Conservation (phyloP, 1,140 invertebrate genomes). For the Formica exsecta region DNA sequence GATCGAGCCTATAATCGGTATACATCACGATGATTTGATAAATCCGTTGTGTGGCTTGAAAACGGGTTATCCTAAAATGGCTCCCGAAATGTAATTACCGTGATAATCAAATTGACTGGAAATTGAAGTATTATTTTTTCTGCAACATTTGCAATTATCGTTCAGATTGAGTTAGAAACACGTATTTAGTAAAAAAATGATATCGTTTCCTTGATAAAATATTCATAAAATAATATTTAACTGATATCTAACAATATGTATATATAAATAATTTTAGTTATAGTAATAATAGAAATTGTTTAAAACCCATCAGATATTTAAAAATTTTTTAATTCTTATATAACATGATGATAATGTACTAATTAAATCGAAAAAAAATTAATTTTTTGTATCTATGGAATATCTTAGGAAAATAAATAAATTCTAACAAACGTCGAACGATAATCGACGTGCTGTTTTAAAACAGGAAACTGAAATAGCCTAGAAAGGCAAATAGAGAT, state of each 20-base stretch:
- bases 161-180: conserved; percentile 19
- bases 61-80: conserved; percentile 46
- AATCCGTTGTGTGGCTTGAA: conserved; percentile 53
- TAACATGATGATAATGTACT: background rate
- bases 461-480: background rate
- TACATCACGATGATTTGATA: conserved; percentile 61
- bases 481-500: conserved; percentile 45
- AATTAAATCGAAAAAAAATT: background rate
- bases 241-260: background rate
- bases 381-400: background rate
- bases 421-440: conserved; percentile 60
- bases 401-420: conserved; percentile 63
- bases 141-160: conserved; percentile 14
- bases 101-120: conserved; percentile 47
- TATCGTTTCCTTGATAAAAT: conserved; percentile 15
- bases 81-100: conserved; percentile 43
- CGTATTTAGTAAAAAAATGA: background rate
- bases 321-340: background rate
- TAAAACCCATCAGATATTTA: background rate
- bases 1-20: conserved; percentile 57
- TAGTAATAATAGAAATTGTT: background rate
- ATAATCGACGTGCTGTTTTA: conserved; percentile 58
- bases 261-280: background rate
- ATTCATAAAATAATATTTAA: conserved; percentile 3
- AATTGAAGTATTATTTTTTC: conserved; percentile 51